Evolutionary conservation across 2,113 vertebrate genomes (phyloP), one percentile per base, ranked within the genome.

Genomic region (Sialia sialis): DNA sequence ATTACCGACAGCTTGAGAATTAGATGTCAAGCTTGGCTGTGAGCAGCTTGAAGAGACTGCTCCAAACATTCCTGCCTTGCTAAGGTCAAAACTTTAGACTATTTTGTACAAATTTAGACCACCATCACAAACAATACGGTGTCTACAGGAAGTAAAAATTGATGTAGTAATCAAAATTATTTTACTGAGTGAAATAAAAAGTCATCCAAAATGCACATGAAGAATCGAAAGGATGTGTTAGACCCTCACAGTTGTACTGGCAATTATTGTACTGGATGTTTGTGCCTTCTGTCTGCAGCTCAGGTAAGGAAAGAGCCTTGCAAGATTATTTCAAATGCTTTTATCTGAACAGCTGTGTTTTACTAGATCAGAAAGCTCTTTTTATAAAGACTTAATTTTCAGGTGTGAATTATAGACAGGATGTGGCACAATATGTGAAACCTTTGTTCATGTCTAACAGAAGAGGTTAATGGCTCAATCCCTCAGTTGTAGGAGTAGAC

Each of bases 91-190:
- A 64, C 3, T n/a, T 63, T 32, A 29, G 23, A 59, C 32, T 59
- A 69, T 21, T 38, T 39, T 3, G 2, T 12, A 69, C 0, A 2
- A 83, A 76, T 83, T 91, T 16, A 87, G 73, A 64, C 7, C 12
- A 38, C 32, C 0, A 3, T 7, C n/a, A 52, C 13, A 30, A 94
- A 60, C 9, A 76, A 80, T 43, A 30, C 0, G 0, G 32, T 19
- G 13, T 13, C 34, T 5, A 48, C 5, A 49, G 34, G 64, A 72
- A 84, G 30, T n/a, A 77, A 90, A 81, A 93, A 69, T 7, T 54
- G 58, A 94, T 69, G 66, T 16, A 78, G 58, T 38, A 39, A 84
- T 68, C 44, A 73, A n/a, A 60, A 64, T 58, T 68, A 3, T 73
- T 94, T 38, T 56, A 67, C 69, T 43, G 66, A 89, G 34, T 68